These are phyloP conservation scores for Scortum barcoo DNA, from an alignment of 2,113 vertebrate species.

Conservation along the genomic window DNA sequence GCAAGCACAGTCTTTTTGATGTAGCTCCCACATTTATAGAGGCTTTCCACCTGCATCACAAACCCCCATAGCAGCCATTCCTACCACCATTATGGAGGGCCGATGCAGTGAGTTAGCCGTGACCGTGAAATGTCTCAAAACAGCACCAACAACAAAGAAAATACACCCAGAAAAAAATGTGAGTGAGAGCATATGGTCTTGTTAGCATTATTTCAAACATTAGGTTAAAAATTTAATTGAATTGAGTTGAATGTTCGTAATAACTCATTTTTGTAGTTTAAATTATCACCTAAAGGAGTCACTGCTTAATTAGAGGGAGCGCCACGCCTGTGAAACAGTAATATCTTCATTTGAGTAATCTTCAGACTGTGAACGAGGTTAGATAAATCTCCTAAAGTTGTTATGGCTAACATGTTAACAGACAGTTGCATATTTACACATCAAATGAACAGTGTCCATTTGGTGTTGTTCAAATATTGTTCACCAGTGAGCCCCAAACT, in stretches of 20 bases:
- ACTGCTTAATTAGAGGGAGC: neutral
- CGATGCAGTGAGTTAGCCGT: neutral
- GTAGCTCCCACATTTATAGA: neutral
- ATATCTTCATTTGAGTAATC: too few relatives aligned
- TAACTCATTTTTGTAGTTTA: neutral
- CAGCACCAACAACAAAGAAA: neutral
- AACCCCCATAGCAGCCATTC: neutral
- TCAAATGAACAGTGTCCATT: neutral
- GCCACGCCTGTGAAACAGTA: too few relatives aligned
- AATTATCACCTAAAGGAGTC: neutral
- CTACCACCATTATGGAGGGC: neutral
- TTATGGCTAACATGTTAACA: neutral
- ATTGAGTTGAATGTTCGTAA: neutral
- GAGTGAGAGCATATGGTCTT: neutral
- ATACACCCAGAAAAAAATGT: neutral
- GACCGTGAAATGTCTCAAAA: neutral
- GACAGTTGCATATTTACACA: neutral
- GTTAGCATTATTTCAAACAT: neutral
- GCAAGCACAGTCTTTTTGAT: conserved; percentile 26
- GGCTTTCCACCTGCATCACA: conserved; percentile 20
- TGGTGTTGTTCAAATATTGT: neutral
- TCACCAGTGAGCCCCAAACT: too few relatives aligned
- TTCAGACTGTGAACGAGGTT: too few relatives aligned
- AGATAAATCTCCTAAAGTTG: too few relatives aligned
- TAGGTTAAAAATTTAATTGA: too few relatives aligned